A percentile compares a stretch with the other conserved stretches of the same genome.
phyloP scores from a whole-genome alignment of 2,113 vertebrate genomes.

The Dasyurus viverrinus region DNA sequence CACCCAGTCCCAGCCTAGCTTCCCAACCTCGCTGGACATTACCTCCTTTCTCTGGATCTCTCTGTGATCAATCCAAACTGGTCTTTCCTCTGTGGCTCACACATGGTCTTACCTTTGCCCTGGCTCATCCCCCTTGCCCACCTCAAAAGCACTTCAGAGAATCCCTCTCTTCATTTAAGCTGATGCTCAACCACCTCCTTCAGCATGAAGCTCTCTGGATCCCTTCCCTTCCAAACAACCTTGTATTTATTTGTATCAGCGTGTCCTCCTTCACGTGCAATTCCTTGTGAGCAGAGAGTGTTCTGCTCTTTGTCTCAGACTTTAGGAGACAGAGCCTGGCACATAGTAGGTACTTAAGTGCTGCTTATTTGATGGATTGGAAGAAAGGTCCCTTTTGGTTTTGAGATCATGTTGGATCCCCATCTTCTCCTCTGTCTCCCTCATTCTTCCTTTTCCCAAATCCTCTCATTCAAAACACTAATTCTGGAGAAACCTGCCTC shows the following conservation, averaged over 20 bases:
- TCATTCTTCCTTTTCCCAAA: neutral
- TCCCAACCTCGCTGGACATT: neutral
- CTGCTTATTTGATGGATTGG: neutral
- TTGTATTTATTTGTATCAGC: neutral
- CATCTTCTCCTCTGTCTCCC: neutral
- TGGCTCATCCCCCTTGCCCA: neutral
- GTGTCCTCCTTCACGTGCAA: neutral
- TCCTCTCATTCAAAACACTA: neutral
- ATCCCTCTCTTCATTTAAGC: neutral
- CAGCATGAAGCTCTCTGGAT: neutral
- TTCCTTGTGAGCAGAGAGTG: neutral
- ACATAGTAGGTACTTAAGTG: neutral
- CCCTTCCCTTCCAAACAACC: neutral
- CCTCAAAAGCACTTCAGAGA: neutral
- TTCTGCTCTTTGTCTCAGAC: neutral
- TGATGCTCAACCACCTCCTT: neutral
- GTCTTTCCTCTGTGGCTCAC: neutral
- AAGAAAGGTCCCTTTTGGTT: neutral
- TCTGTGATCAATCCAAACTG: neutral
- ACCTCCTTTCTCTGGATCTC: neutral
- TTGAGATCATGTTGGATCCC: neutral
- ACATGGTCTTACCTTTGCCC: neutral
- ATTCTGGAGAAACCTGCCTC: neutral
- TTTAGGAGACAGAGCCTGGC: neutral
- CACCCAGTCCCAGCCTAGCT: neutral